Base-by-base conservation (phyloP, 1,140 invertebrate genomes). In the Polyergus mexicanus region DNA sequence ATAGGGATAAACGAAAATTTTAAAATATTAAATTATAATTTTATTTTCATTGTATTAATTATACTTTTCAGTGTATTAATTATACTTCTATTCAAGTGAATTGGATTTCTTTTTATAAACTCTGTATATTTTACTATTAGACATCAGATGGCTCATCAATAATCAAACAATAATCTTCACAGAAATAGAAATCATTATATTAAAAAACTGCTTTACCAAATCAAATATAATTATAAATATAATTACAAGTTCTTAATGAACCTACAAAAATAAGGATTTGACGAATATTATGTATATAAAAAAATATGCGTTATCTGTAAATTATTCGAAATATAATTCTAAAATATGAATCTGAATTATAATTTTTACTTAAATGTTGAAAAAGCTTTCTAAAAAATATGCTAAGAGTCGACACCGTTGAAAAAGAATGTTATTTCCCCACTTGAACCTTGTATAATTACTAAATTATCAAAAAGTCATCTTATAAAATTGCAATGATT, bases 401-500 rank as follows among this genome's bases (percentile, higher is more conserved):
- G 25, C 22, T 7, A 0, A n/a, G 13, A 66, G 11, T 68, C 32
- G 32, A 19, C 16, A 41, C 5, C 16, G 32, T 11, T 4, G n/a
- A 68, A 68, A 2, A 56, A 80, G 69, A 80, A 68, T 38, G 47
- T 51, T 22, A 51, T 8, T 80, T 56, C 22, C 22, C 11, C 6
- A 58, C 19, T 32, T 32, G 10, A 54, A 38, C 16, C 25, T 71
- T 35, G 25, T 41, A 32, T 71, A 60, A 81, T 58, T 41, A 58
- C 10, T 58, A 13, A 41, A 22, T 71, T 60, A 60, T 60, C 51
- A 44, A 54, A 28, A 51, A 10, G 19, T 32, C 28, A 80, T 71
- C 65, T 71, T n/a, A 1, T 32, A 58, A 58, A 72, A 44, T 19
- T 58, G 51, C 32, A 58, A 66, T 25, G 19, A 83, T 83, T 83